Base-by-base conservation (phyloP, 1,140 invertebrate genomes). In the Heliconius himera region DNA sequence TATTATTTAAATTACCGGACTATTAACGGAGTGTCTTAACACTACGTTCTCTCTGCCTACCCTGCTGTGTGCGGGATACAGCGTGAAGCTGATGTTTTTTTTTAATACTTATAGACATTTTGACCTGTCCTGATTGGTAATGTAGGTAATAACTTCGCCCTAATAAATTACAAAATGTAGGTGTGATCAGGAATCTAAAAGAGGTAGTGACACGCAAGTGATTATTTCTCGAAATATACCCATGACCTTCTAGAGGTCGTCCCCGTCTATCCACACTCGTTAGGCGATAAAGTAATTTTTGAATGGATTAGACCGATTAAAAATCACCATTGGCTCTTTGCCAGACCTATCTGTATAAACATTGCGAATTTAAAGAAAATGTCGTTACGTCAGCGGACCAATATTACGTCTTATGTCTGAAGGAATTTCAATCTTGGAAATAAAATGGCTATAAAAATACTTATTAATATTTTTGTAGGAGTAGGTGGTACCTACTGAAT, bases 251-350 rank as follows among this genome's bases (percentile, higher is more conserved):
- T 70, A 79, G 88, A 90, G 91, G 91, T 93, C 91, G 88, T 81
- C 81, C 77, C 82, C 86, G 86, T 91, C 91, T 90, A 90, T 90
- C 89, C 86, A 81, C 89, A 89, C 86, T 82, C 85, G 87, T 82
- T 86, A 82, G 82, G 84, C 87, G 86, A 93, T 93, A 92, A 90
- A 92, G 83, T 86, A 88, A 88, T 90, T 88, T 87, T 84, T 92
- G 85, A 93, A 93, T 93, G 91, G 93, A 92, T 91, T 90, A 90
- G 87, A 91, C 87, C 81, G 89, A 92, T 93, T 93, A 92, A 93
- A 93, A 93, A 92, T 84, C 90, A 89, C 87, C 84, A 90, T 90
- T 94, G 91, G 91, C 87, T 36, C 54, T n/a, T 36, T 84, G 91
- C 93, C 93, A 94, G 87, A 86, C 88, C 88, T 80, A 87, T 87